phyloP scores from a whole-genome alignment of 2,113 vertebrate species.

The Phylloscopus trochilus region DNA sequence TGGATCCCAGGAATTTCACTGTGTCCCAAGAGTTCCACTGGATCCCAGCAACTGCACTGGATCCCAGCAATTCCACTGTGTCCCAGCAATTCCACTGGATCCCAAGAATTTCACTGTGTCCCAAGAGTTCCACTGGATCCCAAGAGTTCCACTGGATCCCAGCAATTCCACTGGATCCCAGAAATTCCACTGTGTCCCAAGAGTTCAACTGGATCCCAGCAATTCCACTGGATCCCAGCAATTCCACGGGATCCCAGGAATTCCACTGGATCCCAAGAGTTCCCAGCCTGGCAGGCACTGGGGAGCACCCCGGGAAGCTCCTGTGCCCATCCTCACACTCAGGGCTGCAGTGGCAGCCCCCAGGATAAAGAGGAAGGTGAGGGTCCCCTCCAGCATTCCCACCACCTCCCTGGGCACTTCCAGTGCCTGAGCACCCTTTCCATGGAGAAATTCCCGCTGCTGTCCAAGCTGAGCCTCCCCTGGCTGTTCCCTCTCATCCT shows the following conservation, averaged over 20 bases:
- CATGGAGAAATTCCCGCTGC: not conserved
- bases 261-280: no score
- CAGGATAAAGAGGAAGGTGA: not conserved
- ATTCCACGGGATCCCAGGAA: no score
- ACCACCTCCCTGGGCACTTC: not conserved
- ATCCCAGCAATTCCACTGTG: not conserved
- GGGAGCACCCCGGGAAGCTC: not conserved
- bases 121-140: no score
- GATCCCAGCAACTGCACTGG: not conserved
- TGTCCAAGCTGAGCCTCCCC: not conserved
- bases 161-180: not conserved
- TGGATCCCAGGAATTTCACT: no score
- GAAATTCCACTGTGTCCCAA: not conserved
- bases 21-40: fast-evolving
- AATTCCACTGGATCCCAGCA: no score
- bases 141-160: no score
- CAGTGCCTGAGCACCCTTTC: fast-evolving
- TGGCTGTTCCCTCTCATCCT: not conserved
- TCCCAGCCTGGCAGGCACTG: not conserved
- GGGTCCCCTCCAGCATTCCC: not conserved
- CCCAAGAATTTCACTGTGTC: not conserved
- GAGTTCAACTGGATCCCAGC: no score
- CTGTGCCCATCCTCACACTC: fast-evolving
- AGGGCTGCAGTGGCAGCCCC: not conserved
- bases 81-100: not conserved